Conservation (phyloP, 1,140 invertebrate species). For the Drosophila pseudoananassae region DNA sequence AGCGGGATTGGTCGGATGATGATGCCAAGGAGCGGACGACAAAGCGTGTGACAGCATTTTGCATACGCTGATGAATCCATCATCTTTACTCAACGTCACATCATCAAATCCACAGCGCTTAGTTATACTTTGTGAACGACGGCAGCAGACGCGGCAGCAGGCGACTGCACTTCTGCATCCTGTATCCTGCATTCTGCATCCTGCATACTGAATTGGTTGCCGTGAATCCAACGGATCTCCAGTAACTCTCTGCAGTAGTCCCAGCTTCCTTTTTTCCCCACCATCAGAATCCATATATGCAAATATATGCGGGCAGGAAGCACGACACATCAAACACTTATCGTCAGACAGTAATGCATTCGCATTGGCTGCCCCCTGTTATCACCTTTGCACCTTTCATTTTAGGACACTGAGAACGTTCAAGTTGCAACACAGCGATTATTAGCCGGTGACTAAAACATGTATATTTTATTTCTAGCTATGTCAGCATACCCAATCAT, state of each 20-base stretch:
- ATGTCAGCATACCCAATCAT: neutral
- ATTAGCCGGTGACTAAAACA: too few species aligned
- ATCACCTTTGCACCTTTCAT: constrained; percentile 34
- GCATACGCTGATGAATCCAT: constrained; percentile 83
- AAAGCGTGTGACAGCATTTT: constrained; percentile 82
- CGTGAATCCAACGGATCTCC: constrained; percentile 13
- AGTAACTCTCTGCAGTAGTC: neutral
- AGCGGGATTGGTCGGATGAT: constrained; percentile 36
- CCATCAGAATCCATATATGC: constrained; percentile 32
- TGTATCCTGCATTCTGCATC: constrained; percentile 9
- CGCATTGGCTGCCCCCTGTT: constrained; percentile 26
- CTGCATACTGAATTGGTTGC: constrained; percentile 11
- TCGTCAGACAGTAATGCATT: constrained; percentile 38
- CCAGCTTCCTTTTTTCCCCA: constrained; percentile 10
- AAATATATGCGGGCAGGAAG: constrained; percentile 45
- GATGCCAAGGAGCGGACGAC: constrained; percentile 50
- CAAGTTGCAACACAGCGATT: neutral
- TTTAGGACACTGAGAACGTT: constrained; percentile 7
- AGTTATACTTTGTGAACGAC: constrained; percentile 61
- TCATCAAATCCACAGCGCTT: constrained; percentile 76
- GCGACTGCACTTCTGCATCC: constrained; percentile 27
- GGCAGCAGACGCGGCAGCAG: constrained; percentile 7
- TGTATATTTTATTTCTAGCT: too few species aligned
- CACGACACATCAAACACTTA: constrained; percentile 64
- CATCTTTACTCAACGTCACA: constrained; percentile 82